Conservation (phyloP, 2,113 vertebrate genomes). For the Taxidea taxus region DNA sequence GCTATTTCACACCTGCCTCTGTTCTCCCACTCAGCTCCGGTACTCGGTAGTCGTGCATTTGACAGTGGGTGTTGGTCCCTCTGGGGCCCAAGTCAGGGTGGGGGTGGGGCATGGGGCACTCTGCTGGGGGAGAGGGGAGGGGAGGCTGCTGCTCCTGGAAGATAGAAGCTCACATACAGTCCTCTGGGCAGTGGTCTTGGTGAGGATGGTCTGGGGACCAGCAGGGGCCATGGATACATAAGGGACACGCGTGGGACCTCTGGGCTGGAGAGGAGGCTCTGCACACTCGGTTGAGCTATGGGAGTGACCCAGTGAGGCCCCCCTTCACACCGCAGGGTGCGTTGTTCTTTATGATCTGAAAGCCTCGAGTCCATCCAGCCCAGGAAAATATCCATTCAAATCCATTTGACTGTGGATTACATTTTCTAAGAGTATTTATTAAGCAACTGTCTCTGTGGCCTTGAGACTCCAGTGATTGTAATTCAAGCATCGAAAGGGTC, state of each 20-base stretch:
- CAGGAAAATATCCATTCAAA: background rate
- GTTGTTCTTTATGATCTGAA: background rate
- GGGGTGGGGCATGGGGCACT: accelerated
- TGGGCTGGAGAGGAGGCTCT: background rate
- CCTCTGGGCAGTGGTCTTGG: accelerated
- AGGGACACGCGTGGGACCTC: accelerated
- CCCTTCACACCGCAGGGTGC: accelerated
- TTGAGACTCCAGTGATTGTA: background rate
- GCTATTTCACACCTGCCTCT: background rate
- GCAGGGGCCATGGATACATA: no score
- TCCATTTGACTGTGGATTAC: background rate
- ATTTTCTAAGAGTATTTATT: background rate
- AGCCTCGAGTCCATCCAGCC: background rate
- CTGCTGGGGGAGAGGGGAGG: background rate
- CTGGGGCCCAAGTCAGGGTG: accelerated
- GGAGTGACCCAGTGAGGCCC: background rate
- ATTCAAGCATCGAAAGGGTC: background rate
- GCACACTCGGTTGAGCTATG: no score
- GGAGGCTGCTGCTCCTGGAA: accelerated
- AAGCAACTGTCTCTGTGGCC: background rate
- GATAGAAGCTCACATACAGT: accelerated
- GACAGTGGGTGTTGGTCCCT: background rate
- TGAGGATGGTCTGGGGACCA: background rate
- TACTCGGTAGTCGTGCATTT: accelerated
- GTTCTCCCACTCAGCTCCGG: accelerated